phyloP scores from a whole-genome alignment of 1,140 invertebrate genomes.

The Nasonia longicornis region DNA sequence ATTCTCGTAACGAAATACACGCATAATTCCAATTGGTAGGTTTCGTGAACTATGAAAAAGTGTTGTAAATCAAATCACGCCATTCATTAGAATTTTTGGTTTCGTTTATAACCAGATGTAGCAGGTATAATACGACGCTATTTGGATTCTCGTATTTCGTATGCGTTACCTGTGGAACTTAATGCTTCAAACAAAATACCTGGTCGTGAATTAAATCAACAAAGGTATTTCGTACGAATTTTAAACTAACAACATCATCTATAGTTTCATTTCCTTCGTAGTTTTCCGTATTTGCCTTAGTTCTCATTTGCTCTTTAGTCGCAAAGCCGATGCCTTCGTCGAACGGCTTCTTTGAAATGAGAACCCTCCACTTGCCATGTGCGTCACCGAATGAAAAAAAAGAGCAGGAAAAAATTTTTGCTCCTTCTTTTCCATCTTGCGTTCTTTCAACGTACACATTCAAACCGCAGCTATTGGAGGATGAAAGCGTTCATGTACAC shows the following conservation, averaged over 20 bases:
- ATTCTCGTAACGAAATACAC: too few species aligned
- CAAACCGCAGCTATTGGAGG: background rate
- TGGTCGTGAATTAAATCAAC: background rate
- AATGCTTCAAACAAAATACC: too few species aligned
- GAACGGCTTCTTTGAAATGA: constrained; percentile 6
- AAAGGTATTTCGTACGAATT: too few species aligned
- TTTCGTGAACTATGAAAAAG: too few species aligned
- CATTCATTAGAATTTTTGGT: too few species aligned
- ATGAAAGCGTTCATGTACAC: background rate
- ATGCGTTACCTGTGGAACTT: background rate
- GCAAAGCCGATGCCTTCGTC: background rate
- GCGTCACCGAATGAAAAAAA: constrained; percentile 14
- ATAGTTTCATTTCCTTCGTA: background rate
- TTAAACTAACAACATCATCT: background rate
- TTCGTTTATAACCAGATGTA: too few species aligned
- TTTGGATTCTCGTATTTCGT: background rate
- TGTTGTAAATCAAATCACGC: too few species aligned
- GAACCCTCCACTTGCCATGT: background rate
- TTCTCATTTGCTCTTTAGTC: background rate
- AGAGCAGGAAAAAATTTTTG: background rate
- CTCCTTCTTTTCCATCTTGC: constrained; percentile 10
- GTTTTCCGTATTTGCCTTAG: background rate
- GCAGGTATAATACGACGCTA: too few species aligned
- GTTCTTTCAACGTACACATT: background rate
- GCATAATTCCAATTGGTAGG: too few species aligned